These are phyloP conservation scores for Halocaridina rubra DNA, from an alignment of 2,888 invertebrate species.

Conservation along the genomic window DNA sequence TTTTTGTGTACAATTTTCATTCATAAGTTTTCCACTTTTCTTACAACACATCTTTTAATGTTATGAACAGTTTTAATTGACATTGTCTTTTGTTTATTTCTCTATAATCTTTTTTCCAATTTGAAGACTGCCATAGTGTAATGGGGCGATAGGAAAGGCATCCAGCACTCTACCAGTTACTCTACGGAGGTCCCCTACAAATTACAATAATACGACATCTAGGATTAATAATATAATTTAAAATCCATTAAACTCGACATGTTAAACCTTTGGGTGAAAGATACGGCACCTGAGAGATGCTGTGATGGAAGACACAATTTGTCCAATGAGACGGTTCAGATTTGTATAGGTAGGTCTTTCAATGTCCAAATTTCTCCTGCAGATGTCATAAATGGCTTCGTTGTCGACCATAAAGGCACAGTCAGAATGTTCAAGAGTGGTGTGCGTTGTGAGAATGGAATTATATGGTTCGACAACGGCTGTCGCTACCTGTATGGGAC, in stretches of 20 bases:
- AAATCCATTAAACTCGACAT: too few species aligned
- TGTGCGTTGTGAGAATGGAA: slow-evolving; percentile 89
- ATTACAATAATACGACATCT: too few species aligned
- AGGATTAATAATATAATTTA: too few species aligned
- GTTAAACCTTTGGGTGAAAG: too few species aligned
- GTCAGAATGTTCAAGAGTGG: slow-evolving; percentile 78
- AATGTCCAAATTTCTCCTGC: slow-evolving; percentile 80
- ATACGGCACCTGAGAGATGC: slow-evolving; percentile 65
- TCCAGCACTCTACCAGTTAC: too few species aligned
- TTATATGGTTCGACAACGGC: slow-evolving; percentile 83
- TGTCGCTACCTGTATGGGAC: slow-evolving; percentile 67
- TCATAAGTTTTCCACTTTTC: neutral
- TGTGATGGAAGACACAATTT: slow-evolving; percentile 72
- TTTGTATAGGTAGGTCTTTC: slow-evolving; percentile 86
- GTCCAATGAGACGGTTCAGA: slow-evolving; percentile 83
- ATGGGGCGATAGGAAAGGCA: too few species aligned
- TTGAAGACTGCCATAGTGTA: too few species aligned
- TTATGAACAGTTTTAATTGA: too few species aligned
- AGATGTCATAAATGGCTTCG: slow-evolving; percentile 74
- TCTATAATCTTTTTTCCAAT: too few species aligned
- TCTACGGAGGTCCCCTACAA: too few species aligned
- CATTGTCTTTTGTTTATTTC: too few species aligned
- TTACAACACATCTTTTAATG: neutral
- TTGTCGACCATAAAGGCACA: slow-evolving; percentile 81
- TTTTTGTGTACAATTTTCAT: neutral